A percentile compares a stretch with the other conserved stretches of the same genome.
Evolutionary conservation across 2,888 invertebrate genomes (phyloP).

Genomic region (Ellobium chinense): DNA sequence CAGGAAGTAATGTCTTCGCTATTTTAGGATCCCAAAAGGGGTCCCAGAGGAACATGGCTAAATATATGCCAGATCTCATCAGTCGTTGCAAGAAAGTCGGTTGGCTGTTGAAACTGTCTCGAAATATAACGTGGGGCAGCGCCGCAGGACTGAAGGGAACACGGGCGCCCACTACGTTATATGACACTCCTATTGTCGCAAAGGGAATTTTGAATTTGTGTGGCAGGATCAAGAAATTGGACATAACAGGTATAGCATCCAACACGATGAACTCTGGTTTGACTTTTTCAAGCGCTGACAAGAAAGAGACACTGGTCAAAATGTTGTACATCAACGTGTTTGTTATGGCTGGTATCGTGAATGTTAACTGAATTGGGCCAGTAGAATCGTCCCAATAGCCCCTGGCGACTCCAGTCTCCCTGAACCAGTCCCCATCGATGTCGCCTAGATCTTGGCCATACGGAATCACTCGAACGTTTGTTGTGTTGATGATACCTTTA

Average conservation of each 20-base stretch:
- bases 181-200: slow-evolving; percentile 15
- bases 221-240: not conserved
- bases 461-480: not conserved
- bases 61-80: not conserved
- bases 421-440: not conserved
- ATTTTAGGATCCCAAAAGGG: not conserved
- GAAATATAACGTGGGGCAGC: slow-evolving; percentile 6
- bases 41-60: not conserved
- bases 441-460: slow-evolving; percentile 23
- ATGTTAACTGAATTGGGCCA: not conserved
- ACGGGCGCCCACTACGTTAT: slow-evolving; percentile 21
- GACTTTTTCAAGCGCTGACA: not conserved
- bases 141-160: slow-evolving; percentile 26
- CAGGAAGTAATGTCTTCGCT: slow-evolving; percentile 35
- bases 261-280: slow-evolving; percentile 41
- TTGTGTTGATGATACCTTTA: not conserved
- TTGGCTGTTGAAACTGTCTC: not conserved
- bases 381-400: not conserved
- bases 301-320: not conserved
- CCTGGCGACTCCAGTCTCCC: not conserved
- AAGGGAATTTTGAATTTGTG: slow-evolving; percentile 36
- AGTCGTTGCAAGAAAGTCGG: slow-evolving; percentile 23
- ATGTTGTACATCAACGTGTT: no score
- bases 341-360: no score
- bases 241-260: not conserved